Conservation (phyloP, 2,797 vertebrate genomes). For the Siniperca undulata region DNA sequence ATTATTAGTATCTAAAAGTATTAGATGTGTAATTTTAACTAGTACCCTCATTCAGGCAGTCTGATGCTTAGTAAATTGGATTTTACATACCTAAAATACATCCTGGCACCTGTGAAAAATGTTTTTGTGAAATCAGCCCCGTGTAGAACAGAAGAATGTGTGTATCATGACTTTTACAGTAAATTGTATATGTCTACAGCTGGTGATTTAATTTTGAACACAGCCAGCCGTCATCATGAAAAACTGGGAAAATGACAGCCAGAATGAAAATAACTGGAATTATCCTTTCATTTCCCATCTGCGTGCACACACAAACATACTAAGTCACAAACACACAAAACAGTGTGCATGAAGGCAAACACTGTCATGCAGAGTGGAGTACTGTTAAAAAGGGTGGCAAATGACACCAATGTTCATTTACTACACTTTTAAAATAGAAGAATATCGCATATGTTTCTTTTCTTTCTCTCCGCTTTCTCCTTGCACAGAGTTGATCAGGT, state of each 20-base stretch:
- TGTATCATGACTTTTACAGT: constrained; percentile 26
- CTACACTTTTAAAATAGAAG: constrained; percentile 8
- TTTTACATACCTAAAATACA: constrained; percentile 22
- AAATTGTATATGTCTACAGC: constrained; percentile 46
- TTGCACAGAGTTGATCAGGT: background rate
- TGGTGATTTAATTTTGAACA: constrained; percentile 53
- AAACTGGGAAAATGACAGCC: constrained; percentile 63
- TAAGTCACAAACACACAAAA: constrained; percentile 40
- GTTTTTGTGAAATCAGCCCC: constrained; percentile 17
- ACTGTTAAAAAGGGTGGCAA: constrained; percentile 30
- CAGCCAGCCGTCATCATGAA: constrained; percentile 48
- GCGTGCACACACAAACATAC: constrained; percentile 43
- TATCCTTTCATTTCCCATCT: constrained; percentile 68
- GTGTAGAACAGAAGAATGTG: constrained; percentile 27
- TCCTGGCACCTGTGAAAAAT: constrained; percentile 13
- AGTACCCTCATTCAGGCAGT: constrained; percentile 2
- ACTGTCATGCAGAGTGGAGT: constrained; percentile 45
- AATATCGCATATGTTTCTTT: background rate
- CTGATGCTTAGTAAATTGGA: constrained; percentile 23
- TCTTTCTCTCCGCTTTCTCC: background rate
- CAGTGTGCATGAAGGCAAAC: constrained; percentile 48
- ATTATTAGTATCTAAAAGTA: background rate
- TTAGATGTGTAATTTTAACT: constrained; percentile 19
- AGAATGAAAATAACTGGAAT: constrained; percentile 71
- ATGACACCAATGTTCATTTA: constrained; percentile 50